Base-by-base conservation (phyloP, 1,140 invertebrate genomes). In the Plectus sambesii region DNA sequence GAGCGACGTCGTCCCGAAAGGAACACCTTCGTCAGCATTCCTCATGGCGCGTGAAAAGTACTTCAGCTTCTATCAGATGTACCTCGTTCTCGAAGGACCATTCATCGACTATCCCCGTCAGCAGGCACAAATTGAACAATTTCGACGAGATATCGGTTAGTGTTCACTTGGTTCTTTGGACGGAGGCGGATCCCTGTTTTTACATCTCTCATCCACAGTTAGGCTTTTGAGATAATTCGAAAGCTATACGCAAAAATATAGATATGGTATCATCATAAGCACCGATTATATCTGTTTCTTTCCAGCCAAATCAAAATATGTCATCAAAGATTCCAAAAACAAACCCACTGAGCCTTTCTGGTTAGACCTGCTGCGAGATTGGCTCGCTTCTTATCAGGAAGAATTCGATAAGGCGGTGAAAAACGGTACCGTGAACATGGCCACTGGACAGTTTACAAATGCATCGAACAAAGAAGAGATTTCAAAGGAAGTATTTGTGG, bases 31-130 rank as follows among this genome's bases (percentile, higher is more conserved):
- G 73, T 82, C 88, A 68, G 79, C 82, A 48, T 97, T 94, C 69
- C 75, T 97, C 2, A 79, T 81, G 19, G 80, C 84, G 0, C 87
- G 93, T 66, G 81, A 82, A 37, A 81, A 84, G 56, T 84, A 87
- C 64, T 96, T 96, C 70, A 88, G 88, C 2, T 92, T 94, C 71
- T 96, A 92, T 71, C 87, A 85, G 70, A 90, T 94, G 81, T 87
- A 82, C 73, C 83, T 87, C 1, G 84, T 94, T 0, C 94, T 89
- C 0, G 81, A 87, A 62, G 80, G 81, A 17, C 84, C 92, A 66
- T 85, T 94, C 69, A 87, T 96, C 70, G 96, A 96, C 73, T 86
- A 88, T 2, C 83, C 80, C 4, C 87, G 88, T 69, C 90, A 97
- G 72, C 80, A 80, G 59, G 65, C 94, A 3, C 70, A n/a, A n/a